Percentiles rank a stretch among this genome's conserved stretches.
Conservation (phyloP, 2,113 vertebrate species). For the Cinclus cinclus region DNA sequence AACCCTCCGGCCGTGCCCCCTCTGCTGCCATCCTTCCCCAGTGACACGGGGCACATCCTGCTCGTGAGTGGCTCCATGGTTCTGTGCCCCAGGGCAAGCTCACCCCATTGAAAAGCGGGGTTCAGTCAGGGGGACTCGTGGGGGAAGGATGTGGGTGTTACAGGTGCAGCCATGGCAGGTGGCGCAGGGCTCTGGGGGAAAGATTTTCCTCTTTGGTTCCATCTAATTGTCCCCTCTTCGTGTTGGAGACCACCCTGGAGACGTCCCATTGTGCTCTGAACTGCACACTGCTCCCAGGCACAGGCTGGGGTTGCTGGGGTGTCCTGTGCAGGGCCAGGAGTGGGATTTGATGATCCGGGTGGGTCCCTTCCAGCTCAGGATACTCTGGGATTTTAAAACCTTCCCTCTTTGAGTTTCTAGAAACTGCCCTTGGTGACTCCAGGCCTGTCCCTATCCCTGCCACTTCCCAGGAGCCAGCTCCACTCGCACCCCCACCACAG, state of each 20-base stretch:
- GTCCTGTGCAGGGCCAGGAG: background rate
- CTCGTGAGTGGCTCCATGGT: slow-evolving; percentile 75
- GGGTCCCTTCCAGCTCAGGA: background rate
- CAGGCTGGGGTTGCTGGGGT: background rate
- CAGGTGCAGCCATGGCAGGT: background rate
- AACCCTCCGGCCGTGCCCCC: slow-evolving; percentile 79
- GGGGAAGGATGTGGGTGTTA: background rate
- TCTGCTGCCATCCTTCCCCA: slow-evolving; percentile 80
- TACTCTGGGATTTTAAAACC: background rate
- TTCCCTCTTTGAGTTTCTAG: background rate
- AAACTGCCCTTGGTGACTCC: background rate
- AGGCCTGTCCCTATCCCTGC: background rate
- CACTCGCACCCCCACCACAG: background rate
- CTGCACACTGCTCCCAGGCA: background rate
- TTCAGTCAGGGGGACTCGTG: fast-evolving
- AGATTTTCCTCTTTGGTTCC: background rate
- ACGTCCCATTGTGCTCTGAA: background rate
- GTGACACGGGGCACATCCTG: slow-evolving; percentile 80
- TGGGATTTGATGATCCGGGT: background rate
- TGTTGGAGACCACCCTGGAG: background rate
- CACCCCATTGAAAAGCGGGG: background rate
- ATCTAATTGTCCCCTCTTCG: background rate
- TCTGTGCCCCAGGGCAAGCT: background rate
- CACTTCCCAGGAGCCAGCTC: background rate
- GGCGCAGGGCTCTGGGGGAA: background rate